phyloP scores from a whole-genome alignment of 2,797 vertebrate species.

The Cottoperca gobio region DNA sequence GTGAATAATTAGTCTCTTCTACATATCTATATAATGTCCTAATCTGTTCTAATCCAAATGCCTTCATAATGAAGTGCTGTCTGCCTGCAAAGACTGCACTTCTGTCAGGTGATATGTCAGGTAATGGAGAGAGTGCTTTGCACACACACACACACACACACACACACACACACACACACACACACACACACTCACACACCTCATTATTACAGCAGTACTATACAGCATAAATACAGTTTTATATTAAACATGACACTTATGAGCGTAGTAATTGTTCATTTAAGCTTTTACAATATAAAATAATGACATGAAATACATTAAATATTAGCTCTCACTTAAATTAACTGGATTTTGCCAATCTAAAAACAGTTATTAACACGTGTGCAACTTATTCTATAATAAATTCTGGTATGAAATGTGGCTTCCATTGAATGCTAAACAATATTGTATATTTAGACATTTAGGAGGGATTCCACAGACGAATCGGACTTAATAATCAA shows the following conservation, averaged over 20 bases:
- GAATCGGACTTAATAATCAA: constrained; percentile 77
- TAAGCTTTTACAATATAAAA: neutral
- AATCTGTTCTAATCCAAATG: constrained; percentile 74
- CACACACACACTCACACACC: constrained; percentile 20
- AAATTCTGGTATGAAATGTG: constrained; percentile 32
- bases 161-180: constrained; percentile 25
- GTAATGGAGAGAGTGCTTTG: constrained; percentile 38
- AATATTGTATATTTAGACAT: constrained; percentile 67
- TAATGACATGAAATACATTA: neutral
- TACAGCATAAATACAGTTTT: constrained; percentile 6
- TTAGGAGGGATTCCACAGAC: constrained; percentile 69
- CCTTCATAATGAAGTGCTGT: constrained; percentile 60
- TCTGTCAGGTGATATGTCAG: constrained; percentile 60
- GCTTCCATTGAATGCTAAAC: constrained; percentile 44
- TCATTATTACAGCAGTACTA: constrained; percentile 16
- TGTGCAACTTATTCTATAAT: constrained; percentile 20
- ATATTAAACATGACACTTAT: constrained; percentile 1
- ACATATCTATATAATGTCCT: constrained; percentile 61
- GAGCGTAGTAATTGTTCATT: neutral
- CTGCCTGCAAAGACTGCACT: constrained; percentile 40
- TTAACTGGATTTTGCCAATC: neutral
- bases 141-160: constrained; percentile 15
- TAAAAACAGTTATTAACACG: neutral
- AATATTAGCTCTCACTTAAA: neutral
- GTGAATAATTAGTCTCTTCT: constrained; percentile 59